phyloP scores from a whole-genome alignment of 1,140 invertebrate species.

The Lepidurus arcticus region DNA sequence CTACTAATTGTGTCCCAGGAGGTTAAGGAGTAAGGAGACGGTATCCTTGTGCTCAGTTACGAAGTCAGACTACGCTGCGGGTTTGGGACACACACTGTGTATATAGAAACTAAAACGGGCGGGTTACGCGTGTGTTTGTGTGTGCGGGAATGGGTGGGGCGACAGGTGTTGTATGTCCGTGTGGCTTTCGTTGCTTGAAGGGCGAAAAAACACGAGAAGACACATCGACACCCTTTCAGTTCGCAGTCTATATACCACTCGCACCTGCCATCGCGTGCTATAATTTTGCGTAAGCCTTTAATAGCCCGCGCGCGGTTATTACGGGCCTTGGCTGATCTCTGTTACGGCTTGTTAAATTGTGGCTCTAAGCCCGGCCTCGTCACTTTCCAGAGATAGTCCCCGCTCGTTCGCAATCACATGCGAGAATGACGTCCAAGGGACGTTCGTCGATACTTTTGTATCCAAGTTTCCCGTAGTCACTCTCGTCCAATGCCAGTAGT shows the following conservation, averaged over 20 bases:
- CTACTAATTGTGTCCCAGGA: slow-evolving; percentile 9
- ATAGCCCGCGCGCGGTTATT: neutral
- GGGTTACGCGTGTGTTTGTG: slow-evolving; percentile 20
- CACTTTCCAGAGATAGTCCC: neutral
- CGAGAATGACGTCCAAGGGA: neutral
- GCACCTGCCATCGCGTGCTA: neutral
- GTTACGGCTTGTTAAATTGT: neutral
- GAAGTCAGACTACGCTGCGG: neutral
- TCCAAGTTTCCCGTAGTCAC: neutral
- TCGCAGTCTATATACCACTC: neutral
- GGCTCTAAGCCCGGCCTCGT: neutral
- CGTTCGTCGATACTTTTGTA: neutral
- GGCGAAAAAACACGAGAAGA: neutral
- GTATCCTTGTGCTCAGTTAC: neutral
- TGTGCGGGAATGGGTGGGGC: neutral
- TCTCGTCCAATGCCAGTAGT: neutral
- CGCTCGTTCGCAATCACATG: neutral
- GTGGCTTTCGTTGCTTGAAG: neutral
- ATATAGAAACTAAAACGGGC: neutral
- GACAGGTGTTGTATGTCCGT: slow-evolving; percentile 13
- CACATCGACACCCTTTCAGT: neutral
- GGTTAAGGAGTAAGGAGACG: neutral
- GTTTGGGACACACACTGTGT: neutral
- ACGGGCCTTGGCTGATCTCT: neutral
- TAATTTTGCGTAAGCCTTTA: neutral